Evolutionary conservation across 2,888 invertebrate genomes (phyloP).

Genomic region (Gari tellinella): DNA sequence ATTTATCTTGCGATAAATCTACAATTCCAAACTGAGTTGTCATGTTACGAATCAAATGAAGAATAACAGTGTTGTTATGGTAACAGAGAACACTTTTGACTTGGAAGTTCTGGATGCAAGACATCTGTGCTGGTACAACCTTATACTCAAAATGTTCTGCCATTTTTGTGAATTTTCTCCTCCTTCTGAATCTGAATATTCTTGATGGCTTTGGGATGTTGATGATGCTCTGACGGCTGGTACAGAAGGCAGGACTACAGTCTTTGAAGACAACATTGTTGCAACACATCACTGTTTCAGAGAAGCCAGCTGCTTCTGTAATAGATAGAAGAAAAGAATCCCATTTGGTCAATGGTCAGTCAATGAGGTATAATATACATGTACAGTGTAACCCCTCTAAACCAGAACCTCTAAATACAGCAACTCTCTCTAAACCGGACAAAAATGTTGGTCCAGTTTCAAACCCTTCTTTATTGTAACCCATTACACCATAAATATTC

Average conservation of each 20-base stretch:
- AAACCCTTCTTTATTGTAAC: no score
- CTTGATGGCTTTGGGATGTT: conserved; percentile 82
- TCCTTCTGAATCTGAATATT: conserved; percentile 82
- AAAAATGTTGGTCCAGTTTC: no score
- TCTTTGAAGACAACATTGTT: conserved; percentile 82
- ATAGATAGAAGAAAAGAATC: conserved; percentile 33
- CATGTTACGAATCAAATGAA: conserved; percentile 82
- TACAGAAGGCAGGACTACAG: conserved; percentile 83
- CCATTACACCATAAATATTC: no score
- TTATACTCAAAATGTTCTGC: conserved; percentile 85
- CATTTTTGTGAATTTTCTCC: conserved; percentile 84
- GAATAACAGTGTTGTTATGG: conserved; percentile 80
- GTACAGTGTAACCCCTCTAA: no score
- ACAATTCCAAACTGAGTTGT: conserved; percentile 83
- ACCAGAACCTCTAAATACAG: no score
- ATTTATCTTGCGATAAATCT: conserved; percentile 82
- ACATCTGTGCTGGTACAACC: conserved; percentile 84
- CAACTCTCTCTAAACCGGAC: no score
- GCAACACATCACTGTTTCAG: conserved; percentile 81
- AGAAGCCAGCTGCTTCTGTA: conserved; percentile 83
- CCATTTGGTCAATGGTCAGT: no score
- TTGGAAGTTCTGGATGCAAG: conserved; percentile 84
- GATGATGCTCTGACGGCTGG: conserved; percentile 82
- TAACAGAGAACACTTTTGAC: conserved; percentile 83
- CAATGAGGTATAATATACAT: no score